Conservation (phyloP, 2,797 vertebrate species). For the Sebastes minor region DNA sequence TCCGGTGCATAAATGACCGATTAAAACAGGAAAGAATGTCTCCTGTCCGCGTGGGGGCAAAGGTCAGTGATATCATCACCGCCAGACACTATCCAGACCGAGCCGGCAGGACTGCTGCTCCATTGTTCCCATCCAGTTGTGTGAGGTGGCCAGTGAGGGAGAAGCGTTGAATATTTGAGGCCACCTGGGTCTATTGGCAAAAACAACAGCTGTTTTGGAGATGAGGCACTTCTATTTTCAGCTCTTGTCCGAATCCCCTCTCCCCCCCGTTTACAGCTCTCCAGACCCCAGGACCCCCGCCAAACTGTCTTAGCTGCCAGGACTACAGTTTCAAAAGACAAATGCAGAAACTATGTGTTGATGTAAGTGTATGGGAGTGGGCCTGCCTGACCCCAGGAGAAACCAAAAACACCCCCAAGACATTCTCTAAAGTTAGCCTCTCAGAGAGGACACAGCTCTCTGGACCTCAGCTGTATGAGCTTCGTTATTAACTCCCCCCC, state of each 20-base stretch:
- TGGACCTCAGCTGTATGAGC: slow-evolving; percentile 41
- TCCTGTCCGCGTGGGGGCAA: slow-evolving; percentile 58
- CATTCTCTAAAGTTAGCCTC: slow-evolving; percentile 69
- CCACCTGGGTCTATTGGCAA: slow-evolving; percentile 95
- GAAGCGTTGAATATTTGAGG: slow-evolving; percentile 71
- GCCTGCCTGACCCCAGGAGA: slow-evolving; percentile 44
- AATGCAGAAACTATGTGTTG: slow-evolving; percentile 80
- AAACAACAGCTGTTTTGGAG: slow-evolving; percentile 95
- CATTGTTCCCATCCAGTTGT: slow-evolving; percentile 66
- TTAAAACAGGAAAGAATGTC: slow-evolving; percentile 72
- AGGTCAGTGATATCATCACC: slow-evolving; percentile 72
- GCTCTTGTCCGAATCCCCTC: slow-evolving; percentile 75
- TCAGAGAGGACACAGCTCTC: slow-evolving; percentile 37
- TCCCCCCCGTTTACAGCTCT: slow-evolving; percentile 79
- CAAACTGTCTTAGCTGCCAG: slow-evolving; percentile 68
- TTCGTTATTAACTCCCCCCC: slow-evolving; percentile 43
- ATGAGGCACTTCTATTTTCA: slow-evolving; percentile 95
- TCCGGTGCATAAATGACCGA: slow-evolving; percentile 39
- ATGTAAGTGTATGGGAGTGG: slow-evolving; percentile 80
- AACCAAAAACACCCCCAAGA: neutral
- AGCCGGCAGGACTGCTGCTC: slow-evolving; percentile 46
- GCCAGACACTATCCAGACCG: slow-evolving; percentile 59
- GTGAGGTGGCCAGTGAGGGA: slow-evolving; percentile 56
- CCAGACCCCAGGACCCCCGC: slow-evolving; percentile 73
- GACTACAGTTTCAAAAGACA: slow-evolving; percentile 76